Evolutionary conservation across 2,113 vertebrate genomes (phyloP), one percentile per base, ranked within the genome.

Genomic region (Ceuthmochares aereus): DNA sequence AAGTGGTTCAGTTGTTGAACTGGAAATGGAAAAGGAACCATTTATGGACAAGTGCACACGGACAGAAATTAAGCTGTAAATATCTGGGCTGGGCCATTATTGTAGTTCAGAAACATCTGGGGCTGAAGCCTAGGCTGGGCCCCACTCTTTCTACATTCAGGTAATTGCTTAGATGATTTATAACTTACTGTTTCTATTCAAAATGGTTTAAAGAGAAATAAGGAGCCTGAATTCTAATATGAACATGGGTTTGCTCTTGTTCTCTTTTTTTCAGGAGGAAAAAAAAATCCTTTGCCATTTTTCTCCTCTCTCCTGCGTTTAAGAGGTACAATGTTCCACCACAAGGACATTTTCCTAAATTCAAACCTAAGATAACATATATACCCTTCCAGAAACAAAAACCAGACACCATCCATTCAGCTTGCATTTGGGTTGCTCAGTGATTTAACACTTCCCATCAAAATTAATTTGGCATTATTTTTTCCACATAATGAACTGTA

Each of bases 1-100:
- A 97, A 98, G 96, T 94, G 80, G 77, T 89, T 94, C 84, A 77
- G 95, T 97, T 95, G 97, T 93, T 96, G 86, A 96, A 96, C 87
- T 97, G 96, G 95, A 97, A 98, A 98, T 96, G 85, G 96, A 96
- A 97, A 97, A 97, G 84, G 93, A 97, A 93, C 95, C 97, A 97
- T 98, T 98, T 98, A 96, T 96, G 96, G 97, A 97, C 97, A 98
- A 98, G 97, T 88, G 90, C 96, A 97, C 97, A 97, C 78, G 96
- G 97, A 96, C 97, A 96, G 96, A 98, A 98, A 98, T 98, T 98
- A 98, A 98, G 97, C 97, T 98, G 98, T 98, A 98, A 98, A 98
- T 98, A 98, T 98, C 97, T 97, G 95, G 95, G 94, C 96, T 76
- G 81, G 86, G 92, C 97, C 96, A 98, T 98, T 98, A 98, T 62